Evolutionary conservation across 2,888 invertebrate species (phyloP).

Genomic region (Pristionchus arcanus): DNA sequence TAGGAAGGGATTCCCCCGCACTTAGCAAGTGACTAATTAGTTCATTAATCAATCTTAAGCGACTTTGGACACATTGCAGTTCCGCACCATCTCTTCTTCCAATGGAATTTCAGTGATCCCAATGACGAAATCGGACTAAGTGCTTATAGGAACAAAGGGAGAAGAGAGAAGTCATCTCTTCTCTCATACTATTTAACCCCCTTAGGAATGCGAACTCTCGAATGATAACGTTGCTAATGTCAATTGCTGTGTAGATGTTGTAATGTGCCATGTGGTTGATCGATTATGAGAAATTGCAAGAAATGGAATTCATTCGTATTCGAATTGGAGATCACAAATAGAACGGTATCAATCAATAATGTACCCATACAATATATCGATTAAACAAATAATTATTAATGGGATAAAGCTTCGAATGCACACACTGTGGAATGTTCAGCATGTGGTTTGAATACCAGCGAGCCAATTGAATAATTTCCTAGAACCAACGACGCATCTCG

Average conservation of each 20-base stretch:
- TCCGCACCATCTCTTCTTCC: constrained; percentile 27
- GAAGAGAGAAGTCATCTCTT: not conserved
- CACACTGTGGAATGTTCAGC: not conserved
- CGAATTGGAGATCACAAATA: constrained; percentile 8
- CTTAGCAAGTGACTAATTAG: not conserved
- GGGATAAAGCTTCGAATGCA: constrained; percentile 18
- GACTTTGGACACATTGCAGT: not conserved
- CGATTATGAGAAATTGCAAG: not conserved
- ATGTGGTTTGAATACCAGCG: not conserved
- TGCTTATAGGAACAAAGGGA: constrained; percentile 27
- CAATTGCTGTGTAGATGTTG: constrained; percentile 8
- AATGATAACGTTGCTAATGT: constrained; percentile 3
- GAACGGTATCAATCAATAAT: constrained; percentile 8
- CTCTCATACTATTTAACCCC: constrained; percentile 1
- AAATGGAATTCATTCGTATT: constrained; percentile 14
- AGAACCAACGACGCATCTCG: constrained; percentile 39
- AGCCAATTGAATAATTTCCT: constrained; percentile 30
- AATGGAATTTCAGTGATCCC: constrained; percentile 27
- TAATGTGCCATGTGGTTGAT: constrained; percentile 26
- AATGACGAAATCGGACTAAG: constrained; percentile 20
- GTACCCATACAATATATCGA: constrained; percentile 34
- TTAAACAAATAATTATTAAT: constrained; percentile 21
- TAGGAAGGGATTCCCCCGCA: constrained; percentile 30
- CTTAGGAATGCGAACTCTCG: not conserved
- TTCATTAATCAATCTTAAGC: not conserved